Conservation (phyloP, 2,797 vertebrate genomes). For the Dendrocincla fuliginosa region DNA sequence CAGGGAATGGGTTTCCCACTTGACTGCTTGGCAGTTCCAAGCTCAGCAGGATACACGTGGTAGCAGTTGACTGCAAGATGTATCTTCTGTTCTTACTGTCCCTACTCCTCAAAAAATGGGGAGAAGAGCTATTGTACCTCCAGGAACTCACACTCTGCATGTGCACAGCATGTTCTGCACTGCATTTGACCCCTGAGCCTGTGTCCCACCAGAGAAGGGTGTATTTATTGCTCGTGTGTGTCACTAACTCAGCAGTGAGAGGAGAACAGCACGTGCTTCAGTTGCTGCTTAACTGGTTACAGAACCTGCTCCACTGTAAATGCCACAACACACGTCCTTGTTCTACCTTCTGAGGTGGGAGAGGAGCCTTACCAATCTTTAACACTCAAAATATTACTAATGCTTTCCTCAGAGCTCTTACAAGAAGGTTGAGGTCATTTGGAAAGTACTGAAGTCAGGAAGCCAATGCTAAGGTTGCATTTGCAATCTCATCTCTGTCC, state of each 20-base stretch:
- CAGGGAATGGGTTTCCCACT: neutral
- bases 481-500: neutral
- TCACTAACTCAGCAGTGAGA: neutral
- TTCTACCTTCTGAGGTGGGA: neutral
- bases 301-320: neutral
- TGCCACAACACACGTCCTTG: neutral
- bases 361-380: neutral
- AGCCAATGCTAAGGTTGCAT: neutral
- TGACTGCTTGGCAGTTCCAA: neutral
- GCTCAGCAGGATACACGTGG: neutral
- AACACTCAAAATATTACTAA: neutral
- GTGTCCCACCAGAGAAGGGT: neutral
- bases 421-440: neutral
- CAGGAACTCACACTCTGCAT: conserved; percentile 22
- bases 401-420: neutral
- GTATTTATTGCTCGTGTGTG: neutral
- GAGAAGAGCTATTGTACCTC: neutral
- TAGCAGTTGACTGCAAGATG: neutral
- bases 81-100: neutral
- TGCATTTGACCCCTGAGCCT: neutral
- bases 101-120: neutral
- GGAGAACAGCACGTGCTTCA: neutral
- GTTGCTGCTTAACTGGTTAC: neutral
- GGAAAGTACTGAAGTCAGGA: neutral
- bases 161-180: conserved; percentile 59